These are phyloP conservation scores for Cataglyphis altisquamis DNA, from an alignment of 2,888 invertebrate genomes.

Conservation along the genomic window DNA sequence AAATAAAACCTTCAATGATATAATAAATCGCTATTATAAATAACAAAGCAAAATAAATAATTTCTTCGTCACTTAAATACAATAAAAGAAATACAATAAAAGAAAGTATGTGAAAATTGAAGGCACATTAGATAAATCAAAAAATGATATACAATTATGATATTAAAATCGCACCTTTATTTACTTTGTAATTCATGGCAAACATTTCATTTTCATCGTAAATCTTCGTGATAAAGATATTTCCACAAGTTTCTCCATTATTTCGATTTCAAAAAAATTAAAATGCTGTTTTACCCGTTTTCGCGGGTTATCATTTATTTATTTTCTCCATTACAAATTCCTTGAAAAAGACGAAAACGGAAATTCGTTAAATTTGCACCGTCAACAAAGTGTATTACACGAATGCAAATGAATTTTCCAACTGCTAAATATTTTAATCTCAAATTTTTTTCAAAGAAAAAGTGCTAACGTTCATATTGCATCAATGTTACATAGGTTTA, in stretches of 20 bases:
- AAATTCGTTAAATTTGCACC: constrained; percentile 43
- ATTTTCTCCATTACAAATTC: constrained; percentile 56
- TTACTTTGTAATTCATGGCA: constrained; percentile 24
- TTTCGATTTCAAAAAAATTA: constrained; percentile 51
- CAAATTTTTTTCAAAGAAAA: neutral
- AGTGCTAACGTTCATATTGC: neutral
- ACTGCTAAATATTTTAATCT: constrained; percentile 29
- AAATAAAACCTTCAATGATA: neutral
- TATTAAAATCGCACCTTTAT: constrained; percentile 42
- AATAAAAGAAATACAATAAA: constrained; percentile 7
- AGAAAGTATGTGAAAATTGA: neutral
- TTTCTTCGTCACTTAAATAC: neutral
- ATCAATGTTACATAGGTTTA: neutral
- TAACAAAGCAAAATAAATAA: constrained; percentile 5
- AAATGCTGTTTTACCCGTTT: constrained; percentile 40
- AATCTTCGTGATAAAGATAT: constrained; percentile 37
- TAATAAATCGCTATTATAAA: neutral
- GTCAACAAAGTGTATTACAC: constrained; percentile 28
- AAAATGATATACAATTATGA: constrained; percentile 17
- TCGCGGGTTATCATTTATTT: constrained; percentile 66
- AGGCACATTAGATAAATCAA: constrained; percentile 9
- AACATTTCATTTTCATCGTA: constrained; percentile 40
- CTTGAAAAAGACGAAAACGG: constrained; percentile 23
- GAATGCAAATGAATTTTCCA: constrained; percentile 4
- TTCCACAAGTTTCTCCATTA: constrained; percentile 45